A percentile compares a stretch with the other conserved stretches of the same genome.
Evolutionary conservation across 2,797 vertebrate genomes (phyloP).

Genomic region (Apogon hyalosoma): DNA sequence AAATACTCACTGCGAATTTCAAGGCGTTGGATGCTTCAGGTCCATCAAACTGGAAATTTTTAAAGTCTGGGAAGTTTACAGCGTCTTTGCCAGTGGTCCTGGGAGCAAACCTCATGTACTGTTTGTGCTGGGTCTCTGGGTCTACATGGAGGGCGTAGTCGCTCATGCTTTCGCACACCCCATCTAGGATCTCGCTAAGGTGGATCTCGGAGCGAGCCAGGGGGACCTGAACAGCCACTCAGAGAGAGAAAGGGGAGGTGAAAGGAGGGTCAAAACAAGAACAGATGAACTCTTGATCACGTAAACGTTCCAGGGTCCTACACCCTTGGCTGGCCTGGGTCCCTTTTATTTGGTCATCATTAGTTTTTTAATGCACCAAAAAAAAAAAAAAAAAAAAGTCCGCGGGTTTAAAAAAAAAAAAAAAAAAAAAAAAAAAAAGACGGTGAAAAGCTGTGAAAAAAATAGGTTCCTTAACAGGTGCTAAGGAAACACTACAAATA

Average conservation of each 20-base stretch:
- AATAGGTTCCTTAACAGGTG: not conserved
- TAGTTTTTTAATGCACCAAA: not conserved
- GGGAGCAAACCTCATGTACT: slow-evolving; percentile 85
- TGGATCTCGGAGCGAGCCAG: slow-evolving; percentile 85
- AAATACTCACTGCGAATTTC: slow-evolving; percentile 86
- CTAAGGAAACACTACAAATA: not conserved
- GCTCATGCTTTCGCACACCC: slow-evolving; percentile 85
- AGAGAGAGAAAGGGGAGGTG: slow-evolving; percentile 1
- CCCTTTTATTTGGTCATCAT: not conserved
- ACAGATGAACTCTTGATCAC: not conserved
- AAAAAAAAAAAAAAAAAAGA: not conserved
- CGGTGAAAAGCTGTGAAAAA: too few species aligned
- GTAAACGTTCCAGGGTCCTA: not conserved
- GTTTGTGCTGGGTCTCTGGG: slow-evolving; percentile 78
- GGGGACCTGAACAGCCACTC: slow-evolving; percentile 73
- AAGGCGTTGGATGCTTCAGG: slow-evolving; percentile 82
- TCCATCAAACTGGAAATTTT: slow-evolving; percentile 84
- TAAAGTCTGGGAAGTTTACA: slow-evolving; percentile 78
- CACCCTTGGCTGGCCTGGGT: not conserved
- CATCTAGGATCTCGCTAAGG: slow-evolving; percentile 85
- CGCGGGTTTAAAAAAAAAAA: too few species aligned
- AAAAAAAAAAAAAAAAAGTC: not conserved
- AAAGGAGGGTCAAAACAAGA: not conserved
- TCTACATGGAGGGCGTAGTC: slow-evolving; percentile 85
- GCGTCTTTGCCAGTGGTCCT: slow-evolving; percentile 53